Conservation (phyloP, 2,113 vertebrate genomes). For the Lynx canadensis region DNA sequence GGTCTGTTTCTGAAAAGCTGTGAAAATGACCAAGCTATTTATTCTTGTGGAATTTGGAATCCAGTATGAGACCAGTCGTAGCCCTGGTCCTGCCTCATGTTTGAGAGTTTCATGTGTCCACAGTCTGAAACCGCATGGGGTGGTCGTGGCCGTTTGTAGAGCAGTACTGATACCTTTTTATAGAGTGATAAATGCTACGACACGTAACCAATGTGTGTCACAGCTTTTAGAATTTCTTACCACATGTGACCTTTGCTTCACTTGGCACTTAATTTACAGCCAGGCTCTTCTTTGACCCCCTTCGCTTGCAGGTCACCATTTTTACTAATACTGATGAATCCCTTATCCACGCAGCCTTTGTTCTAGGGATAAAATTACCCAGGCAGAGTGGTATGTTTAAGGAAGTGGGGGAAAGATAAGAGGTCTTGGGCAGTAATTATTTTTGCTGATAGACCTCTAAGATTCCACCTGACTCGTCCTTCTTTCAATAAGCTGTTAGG, state of each 20-base stretch:
- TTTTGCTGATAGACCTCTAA: background rate
- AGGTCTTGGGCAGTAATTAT: background rate
- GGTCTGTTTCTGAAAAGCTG: conserved; percentile 41
- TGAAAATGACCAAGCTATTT: conserved; percentile 16
- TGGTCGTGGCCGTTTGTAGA: background rate
- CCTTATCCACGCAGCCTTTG: background rate
- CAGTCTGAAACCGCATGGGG: rapidly evolving
- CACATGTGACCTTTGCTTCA: background rate
- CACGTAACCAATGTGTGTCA: rapidly evolving
- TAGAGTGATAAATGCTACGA: background rate
- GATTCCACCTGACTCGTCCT: background rate
- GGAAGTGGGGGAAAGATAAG: background rate
- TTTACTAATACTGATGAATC: background rate
- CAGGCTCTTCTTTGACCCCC: background rate
- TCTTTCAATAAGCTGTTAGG: background rate
- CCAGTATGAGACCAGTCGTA: background rate
- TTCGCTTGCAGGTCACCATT: background rate
- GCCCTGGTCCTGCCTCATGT: background rate
- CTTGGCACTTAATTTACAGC: background rate
- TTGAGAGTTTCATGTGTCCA: background rate
- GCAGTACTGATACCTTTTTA: background rate
- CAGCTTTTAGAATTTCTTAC: background rate
- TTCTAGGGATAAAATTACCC: background rate
- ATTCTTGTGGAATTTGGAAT: conserved; percentile 32
- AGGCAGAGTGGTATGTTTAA: background rate